Conservation (phyloP, 2,888 invertebrate genomes). For the Mycalesis mineus region DNA sequence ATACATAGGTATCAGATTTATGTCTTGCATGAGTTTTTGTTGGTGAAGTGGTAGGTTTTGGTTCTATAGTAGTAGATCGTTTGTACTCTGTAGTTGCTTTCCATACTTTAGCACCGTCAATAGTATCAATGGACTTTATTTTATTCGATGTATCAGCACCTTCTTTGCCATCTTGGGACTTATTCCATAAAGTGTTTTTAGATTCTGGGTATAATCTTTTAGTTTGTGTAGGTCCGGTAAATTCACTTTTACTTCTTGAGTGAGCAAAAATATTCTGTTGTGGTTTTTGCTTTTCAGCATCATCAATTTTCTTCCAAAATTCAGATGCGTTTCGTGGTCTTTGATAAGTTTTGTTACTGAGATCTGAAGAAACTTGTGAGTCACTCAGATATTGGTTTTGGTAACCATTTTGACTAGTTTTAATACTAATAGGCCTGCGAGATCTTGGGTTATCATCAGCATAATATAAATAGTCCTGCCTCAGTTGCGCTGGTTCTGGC, state of each 20-base stretch:
- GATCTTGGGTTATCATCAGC: constrained; percentile 86
- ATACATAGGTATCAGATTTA: constrained; percentile 67
- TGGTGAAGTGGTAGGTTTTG: constrained; percentile 54
- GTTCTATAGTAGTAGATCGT: constrained; percentile 59
- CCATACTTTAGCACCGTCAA: constrained; percentile 67
- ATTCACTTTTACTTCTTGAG: constrained; percentile 62
- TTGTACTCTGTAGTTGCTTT: constrained; percentile 73
- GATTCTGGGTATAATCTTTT: constrained; percentile 37
- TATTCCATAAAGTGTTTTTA: constrained; percentile 27
- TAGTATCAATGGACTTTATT: constrained; percentile 44
- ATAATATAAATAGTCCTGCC: constrained; percentile 80
- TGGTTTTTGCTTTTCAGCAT: constrained; percentile 63
- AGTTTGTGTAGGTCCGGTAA: constrained; percentile 46
- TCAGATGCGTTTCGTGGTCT: constrained; percentile 77
- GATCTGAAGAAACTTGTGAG: constrained; percentile 61
- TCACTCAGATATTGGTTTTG: constrained; percentile 73
- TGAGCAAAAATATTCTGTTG: constrained; percentile 56
- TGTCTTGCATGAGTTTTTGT: constrained; percentile 66
- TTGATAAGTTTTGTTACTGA: constrained; percentile 52
- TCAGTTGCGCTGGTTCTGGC: constrained; percentile 61
- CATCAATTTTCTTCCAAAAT: constrained; percentile 82
- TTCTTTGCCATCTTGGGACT: constrained; percentile 36
- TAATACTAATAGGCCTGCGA: constrained; percentile 83
- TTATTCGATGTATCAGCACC: constrained; percentile 51
- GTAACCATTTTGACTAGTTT: constrained; percentile 66